These are phyloP conservation scores for Eolophus roseicapilla DNA, from an alignment of 2,113 vertebrate genomes.

Conservation along the genomic window DNA sequence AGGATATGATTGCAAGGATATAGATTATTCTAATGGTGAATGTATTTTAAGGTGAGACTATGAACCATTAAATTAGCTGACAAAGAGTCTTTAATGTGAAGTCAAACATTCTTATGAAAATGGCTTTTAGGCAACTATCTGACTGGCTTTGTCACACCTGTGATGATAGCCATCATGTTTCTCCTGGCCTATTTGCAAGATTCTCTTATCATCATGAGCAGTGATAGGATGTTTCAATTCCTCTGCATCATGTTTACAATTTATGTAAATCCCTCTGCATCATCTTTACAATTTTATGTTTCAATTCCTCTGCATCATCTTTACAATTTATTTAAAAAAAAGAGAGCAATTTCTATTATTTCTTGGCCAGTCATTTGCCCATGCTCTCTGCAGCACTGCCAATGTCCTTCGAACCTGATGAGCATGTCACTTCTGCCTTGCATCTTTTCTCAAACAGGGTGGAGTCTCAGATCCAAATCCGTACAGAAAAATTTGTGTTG, in stretches of 20 bases:
- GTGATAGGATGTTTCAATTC: background rate
- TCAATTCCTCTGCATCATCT: background rate
- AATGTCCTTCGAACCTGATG: background rate
- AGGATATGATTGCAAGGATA: background rate
- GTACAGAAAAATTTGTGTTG: background rate
- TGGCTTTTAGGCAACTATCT: background rate
- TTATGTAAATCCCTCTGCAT: no score
- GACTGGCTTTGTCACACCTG: background rate
- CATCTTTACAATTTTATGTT: no score
- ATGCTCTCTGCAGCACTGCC: background rate
- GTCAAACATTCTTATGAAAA: background rate
- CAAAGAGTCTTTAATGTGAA: background rate
- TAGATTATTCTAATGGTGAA: background rate
- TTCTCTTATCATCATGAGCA: background rate
- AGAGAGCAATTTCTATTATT: background rate
- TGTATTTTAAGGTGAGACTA: background rate
- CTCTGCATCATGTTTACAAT: background rate
- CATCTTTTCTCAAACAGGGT: background rate
- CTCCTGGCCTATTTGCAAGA: background rate
- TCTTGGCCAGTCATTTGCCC: background rate
- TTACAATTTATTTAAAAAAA: background rate
- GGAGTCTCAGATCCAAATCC: background rate
- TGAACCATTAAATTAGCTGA: background rate
- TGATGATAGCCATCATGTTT: background rate
- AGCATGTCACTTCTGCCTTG: background rate